Evolutionary conservation across 2,888 invertebrate genomes (phyloP), one percentile per base, ranked within the genome.

Genomic region (Eristalis intricaria): DNA sequence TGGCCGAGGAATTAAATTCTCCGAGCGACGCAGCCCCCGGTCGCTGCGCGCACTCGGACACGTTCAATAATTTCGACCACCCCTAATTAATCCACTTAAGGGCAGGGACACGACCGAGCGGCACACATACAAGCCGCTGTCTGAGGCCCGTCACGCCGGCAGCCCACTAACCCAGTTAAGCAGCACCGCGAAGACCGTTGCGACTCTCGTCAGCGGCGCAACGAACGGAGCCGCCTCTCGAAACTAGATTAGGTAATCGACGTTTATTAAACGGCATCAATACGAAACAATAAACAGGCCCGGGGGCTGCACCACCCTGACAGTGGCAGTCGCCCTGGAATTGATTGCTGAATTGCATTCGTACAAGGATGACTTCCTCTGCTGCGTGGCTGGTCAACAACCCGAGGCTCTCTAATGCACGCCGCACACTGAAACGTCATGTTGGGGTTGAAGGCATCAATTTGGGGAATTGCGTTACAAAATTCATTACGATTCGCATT

Each of bases 21-120:
- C 60, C 68, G 32, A 65, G 13, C 38, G 61, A 26, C 26, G 38
- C 56, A 66, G 75, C 68, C 19, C 38, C 35, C 65, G 60, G 60
- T 23, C 60, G 26, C 2, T 50, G 50, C 19, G 50, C 19, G 50
- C 50, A 50, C 50, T 19, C 19, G 66, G 71, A 77, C 73, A 71
- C 50, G 61, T 83, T 65, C 82, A 86, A 83, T 86, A 83, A 82
- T 83, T 86, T 83, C 75, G 82, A 79, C 78, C 75, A 83, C 23
- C 68, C 78, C 82, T 86, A 86, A 86, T 86, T 86, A 86, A 86
- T 75, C 78, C 83, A 86, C 86, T 86, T 86, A 86, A 86, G 86
- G 86, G 58, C 74, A 75, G 81, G 71, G 74, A 77, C 63, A 32
- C 63, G 69, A 61, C 65, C 77, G 66, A 15, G 22, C 13, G 13